A percentile compares a stretch with the other conserved stretches of the same genome.
Conservation (phyloP, 2,888 invertebrate species). For the Merodon equestris region DNA sequence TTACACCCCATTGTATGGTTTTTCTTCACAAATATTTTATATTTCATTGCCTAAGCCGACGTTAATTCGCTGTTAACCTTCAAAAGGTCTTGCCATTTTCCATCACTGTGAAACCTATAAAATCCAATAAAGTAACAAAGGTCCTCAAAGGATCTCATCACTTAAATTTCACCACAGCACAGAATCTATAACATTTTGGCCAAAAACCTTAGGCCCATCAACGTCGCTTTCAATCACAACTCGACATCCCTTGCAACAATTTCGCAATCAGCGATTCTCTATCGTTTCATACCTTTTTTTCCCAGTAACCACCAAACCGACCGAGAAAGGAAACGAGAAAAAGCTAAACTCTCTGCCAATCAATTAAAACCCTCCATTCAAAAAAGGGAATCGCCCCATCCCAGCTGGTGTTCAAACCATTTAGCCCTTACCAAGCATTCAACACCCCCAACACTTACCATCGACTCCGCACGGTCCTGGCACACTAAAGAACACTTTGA, state of each 20-base stretch:
- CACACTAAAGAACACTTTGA: slow-evolving; percentile 76
- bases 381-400: neutral
- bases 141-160: too few relatives aligned
- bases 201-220: neutral
- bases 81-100: too few relatives aligned
- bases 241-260: neutral
- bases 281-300: neutral
- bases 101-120: too few relatives aligned
- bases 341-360: slow-evolving; percentile 11
- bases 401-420: slow-evolving; percentile 8
- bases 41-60: too few relatives aligned
- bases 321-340: neutral
- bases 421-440: slow-evolving; percentile 65
- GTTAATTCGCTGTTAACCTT: too few relatives aligned
- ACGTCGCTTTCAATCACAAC: too few relatives aligned
- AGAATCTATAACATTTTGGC: too few relatives aligned
- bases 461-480: slow-evolving; percentile 74
- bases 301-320: neutral
- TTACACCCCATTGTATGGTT: too few relatives aligned
- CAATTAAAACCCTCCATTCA: slow-evolving; percentile 32
- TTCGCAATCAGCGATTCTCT: neutral
- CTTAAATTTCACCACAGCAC: too few relatives aligned
- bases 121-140: too few relatives aligned
- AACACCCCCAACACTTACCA: slow-evolving; percentile 72
- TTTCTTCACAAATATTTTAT: too few relatives aligned